Percentiles rank a stretch among this genome's conserved stretches.
Evolutionary conservation across 2,888 invertebrate genomes (phyloP).

Genomic region (Cerastoderma edule): DNA sequence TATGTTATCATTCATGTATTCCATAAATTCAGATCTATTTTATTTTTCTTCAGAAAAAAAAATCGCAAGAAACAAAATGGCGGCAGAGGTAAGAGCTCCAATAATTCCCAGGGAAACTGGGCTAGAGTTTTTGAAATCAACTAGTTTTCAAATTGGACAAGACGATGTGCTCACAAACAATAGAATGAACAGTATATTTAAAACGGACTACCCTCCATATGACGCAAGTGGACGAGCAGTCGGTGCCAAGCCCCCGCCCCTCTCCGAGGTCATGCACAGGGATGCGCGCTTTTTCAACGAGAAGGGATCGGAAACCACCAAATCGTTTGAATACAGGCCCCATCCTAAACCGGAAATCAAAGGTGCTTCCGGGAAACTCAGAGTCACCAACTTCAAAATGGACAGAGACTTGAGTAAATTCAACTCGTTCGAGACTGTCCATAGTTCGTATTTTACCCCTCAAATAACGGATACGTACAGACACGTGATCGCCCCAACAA

Average conservation of each 20-base stretch:
- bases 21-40: too few species aligned
- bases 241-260: slow-evolving; percentile 71
- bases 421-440: slow-evolving; percentile 76
- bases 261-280: slow-evolving; percentile 78
- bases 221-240: slow-evolving; percentile 60
- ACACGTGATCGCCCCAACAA: slow-evolving; percentile 55
- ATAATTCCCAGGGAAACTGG: slow-evolving; percentile 63
- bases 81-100: slow-evolving; percentile 53
- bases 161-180: slow-evolving; percentile 69
- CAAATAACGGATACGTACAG: slow-evolving; percentile 63
- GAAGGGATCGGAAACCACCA: slow-evolving; percentile 76
- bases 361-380: slow-evolving; percentile 67
- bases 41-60: slow-evolving; percentile 2
- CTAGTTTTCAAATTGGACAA: slow-evolving; percentile 77
- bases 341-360: slow-evolving; percentile 71
- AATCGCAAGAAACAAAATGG: slow-evolving; percentile 10
- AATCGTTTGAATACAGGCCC: slow-evolving; percentile 70
- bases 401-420: slow-evolving; percentile 77
- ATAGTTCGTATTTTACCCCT: slow-evolving; percentile 75
- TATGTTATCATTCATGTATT: too few species aligned
- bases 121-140: slow-evolving; percentile 71
- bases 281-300: slow-evolving; percentile 76
- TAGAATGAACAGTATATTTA: slow-evolving; percentile 76
- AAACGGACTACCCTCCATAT: slow-evolving; percentile 76
- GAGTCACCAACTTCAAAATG: slow-evolving; percentile 81